Percentiles rank a stretch among this genome's conserved stretches.
These are phyloP conservation scores for Saturnia japonica DNA, from an alignment of 2,888 invertebrate genomes.

Conservation along the genomic window DNA sequence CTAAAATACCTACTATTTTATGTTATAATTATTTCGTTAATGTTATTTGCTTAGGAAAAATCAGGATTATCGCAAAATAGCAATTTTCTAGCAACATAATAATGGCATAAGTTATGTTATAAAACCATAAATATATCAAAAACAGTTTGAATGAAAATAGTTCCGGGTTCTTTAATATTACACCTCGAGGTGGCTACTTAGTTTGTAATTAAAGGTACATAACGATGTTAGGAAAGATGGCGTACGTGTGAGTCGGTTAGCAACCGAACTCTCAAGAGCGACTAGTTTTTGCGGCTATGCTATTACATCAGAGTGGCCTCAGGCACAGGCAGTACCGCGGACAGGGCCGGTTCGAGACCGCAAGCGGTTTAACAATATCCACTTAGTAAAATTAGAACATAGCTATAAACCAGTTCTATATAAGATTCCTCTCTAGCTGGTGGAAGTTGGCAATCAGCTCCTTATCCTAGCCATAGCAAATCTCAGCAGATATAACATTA, in stretches of 20 bases:
- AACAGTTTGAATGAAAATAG: not conserved
- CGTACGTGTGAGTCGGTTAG: slow-evolving; percentile 35
- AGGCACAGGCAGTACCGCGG: slow-evolving; percentile 37
- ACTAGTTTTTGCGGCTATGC: slow-evolving; percentile 60
- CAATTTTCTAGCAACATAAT: not conserved
- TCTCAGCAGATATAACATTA: not conserved
- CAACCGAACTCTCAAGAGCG: slow-evolving; percentile 59
- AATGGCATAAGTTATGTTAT: not conserved
- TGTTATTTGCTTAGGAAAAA: not conserved
- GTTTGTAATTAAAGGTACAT: slow-evolving; percentile 13
- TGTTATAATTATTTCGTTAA: not conserved
- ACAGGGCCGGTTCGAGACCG: slow-evolving; percentile 23
- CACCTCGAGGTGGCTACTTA: slow-evolving; percentile 10
- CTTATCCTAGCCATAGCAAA: not conserved
- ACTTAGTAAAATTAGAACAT: slow-evolving; percentile 15
- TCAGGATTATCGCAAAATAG: not conserved
- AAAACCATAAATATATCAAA: not conserved
- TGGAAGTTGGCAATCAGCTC: not conserved
- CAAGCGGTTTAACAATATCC: slow-evolving; percentile 28
- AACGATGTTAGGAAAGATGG: slow-evolving; percentile 14
- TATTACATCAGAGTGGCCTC: slow-evolving; percentile 54
- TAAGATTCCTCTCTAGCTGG: not conserved
- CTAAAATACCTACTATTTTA: not conserved
- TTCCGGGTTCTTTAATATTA: slow-evolving; percentile 13
- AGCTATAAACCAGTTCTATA: not conserved